A percentile compares a stretch with the other conserved stretches of the same genome.
phyloP scores from a whole-genome alignment of 2,797 vertebrate genomes.

The Helarctos malayanus region DNA sequence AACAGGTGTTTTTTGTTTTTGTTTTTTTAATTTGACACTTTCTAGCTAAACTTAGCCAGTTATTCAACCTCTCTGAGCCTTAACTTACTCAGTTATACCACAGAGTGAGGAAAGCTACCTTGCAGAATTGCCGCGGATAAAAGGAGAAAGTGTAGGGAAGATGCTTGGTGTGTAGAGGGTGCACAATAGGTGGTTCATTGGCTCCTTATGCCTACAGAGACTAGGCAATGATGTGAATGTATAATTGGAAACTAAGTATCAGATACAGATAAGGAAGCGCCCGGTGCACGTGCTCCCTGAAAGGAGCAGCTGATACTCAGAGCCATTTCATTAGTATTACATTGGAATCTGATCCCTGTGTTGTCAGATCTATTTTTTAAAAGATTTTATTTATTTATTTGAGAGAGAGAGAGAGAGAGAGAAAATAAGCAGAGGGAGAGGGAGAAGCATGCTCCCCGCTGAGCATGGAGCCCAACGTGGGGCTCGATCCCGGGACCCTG shows the following conservation, averaged over 20 bases:
- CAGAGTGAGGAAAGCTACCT: conserved; percentile 12
- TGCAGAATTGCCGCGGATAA: conserved; percentile 20
- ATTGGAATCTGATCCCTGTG: background rate
- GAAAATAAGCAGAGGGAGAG: no score
- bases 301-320: background rate
- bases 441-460: no score
- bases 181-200: background rate
- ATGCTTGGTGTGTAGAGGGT: background rate
- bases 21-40: background rate
- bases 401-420: no score
- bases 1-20: background rate
- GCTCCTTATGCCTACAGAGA: background rate
- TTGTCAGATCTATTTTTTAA: background rate
- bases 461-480: no score
- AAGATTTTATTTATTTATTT: no score
- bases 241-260: background rate
- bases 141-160: background rate
- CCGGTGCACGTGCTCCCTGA: background rate
- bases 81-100: background rate
- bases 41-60: background rate
- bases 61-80: background rate
- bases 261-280: background rate
- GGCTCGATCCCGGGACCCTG: no score
- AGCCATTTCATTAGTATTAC: background rate
- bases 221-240: background rate